Conservation (phyloP, 2,888 invertebrate species). For the Eulithis testata region DNA sequence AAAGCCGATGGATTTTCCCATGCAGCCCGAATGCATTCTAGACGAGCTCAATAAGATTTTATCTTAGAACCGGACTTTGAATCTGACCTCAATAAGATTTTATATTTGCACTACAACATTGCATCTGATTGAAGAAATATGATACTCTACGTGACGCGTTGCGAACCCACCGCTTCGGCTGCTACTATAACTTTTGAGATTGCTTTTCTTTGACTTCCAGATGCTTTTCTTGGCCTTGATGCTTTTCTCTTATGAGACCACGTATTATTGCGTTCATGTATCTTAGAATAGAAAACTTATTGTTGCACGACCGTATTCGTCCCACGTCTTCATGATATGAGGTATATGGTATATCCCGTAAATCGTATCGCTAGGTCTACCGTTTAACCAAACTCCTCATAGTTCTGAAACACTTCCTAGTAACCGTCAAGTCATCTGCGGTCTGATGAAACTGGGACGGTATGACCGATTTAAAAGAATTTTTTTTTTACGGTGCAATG, state of each 20-base stretch:
- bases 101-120: neutral
- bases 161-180: too few relatives aligned
- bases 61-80: conserved; percentile 3
- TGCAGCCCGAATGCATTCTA: neutral
- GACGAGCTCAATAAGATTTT: neutral
- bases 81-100: conserved; percentile 12
- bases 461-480: conserved; percentile 25
- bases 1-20: neutral
- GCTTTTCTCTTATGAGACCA: too few relatives aligned
- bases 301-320: too few relatives aligned
- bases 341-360: too few relatives aligned
- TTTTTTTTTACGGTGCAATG: conserved; percentile 39
- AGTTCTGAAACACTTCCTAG: conserved; percentile 3
- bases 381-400: neutral
- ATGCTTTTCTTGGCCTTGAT: too few relatives aligned
- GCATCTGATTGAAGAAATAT: neutral
- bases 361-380: too few relatives aligned
- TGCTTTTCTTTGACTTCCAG: too few relatives aligned
- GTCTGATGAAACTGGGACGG: conserved; percentile 30
- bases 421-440: conserved; percentile 15
- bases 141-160: too few relatives aligned
- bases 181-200: too few relatives aligned
- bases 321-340: too few relatives aligned
- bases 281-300: too few relatives aligned
- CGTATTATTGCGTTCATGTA: too few relatives aligned